Evolutionary conservation across 1,140 invertebrate genomes (phyloP).

Genomic region (Cecropterus lyciades): DNA sequence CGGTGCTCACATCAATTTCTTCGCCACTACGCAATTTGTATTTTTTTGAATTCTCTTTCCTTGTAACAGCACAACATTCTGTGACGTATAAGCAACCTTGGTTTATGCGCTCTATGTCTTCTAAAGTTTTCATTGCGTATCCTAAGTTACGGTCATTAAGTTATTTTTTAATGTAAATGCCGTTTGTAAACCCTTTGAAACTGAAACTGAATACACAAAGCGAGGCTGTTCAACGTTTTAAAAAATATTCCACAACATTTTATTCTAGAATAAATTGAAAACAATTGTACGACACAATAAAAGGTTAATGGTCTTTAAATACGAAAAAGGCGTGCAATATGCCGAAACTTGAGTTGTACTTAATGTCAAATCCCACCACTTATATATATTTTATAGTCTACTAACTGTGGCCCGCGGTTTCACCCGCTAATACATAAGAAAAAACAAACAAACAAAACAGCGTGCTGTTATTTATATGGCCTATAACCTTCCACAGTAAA

Average conservation of each 20-base stretch:
- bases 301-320: too few relatives aligned
- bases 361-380: too few relatives aligned
- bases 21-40: constrained; percentile 51
- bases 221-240: constrained; percentile 76
- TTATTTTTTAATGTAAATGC: constrained; percentile 82
- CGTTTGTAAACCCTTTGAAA: constrained; percentile 94
- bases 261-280: constrained; percentile 62
- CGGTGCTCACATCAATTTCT: constrained; percentile 54
- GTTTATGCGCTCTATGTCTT: constrained; percentile 52
- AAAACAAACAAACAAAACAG: too few relatives aligned
- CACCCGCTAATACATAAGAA: too few relatives aligned
- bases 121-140: constrained; percentile 33
- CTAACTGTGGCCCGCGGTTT: too few relatives aligned
- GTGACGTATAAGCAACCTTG: constrained; percentile 54
- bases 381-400: too few relatives aligned
- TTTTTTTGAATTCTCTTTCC: constrained; percentile 39
- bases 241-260: constrained; percentile 70
- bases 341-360: too few relatives aligned
- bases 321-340: too few relatives aligned
- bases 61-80: constrained; percentile 42
- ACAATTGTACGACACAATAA: too few relatives aligned
- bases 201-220: constrained; percentile 82
- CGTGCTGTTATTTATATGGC: too few relatives aligned
- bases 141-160: constrained; percentile 42
- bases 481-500: too few relatives aligned